Evolutionary conservation across 2,888 invertebrate species (phyloP), one percentile per base, ranked within the genome.

Genomic region (Camponotus fellah): DNA sequence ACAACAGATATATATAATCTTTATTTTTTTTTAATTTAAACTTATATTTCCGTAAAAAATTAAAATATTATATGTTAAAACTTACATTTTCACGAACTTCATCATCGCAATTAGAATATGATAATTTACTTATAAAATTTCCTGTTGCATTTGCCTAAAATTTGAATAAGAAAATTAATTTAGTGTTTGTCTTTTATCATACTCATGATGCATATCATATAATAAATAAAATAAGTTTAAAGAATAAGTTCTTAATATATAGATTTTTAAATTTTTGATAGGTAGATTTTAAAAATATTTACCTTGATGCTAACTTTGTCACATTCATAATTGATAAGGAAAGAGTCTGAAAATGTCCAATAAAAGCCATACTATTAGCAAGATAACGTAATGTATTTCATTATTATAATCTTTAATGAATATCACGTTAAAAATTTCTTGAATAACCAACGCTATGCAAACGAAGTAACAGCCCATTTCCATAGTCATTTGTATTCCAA

Each of bases 71-170:
- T 26, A 58, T 6, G 14, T 72, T 8, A 37, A 58, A 21, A 60
- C 76, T 76, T 76, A 76, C 65, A 2, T 76, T 76, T 65, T 76
- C 53, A n/a, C 17, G 26, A 65, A 53, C 26, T 53, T 53, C 37
- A 12, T 8, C 0, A 65, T 76, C 12, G n/a, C 2, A 17, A 76
- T 3, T 53, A 12, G 17, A 3, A 40, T 49, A 17, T 8, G 37
- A 58, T 26, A 76, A 34, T 53, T 9, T 26, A 53, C 53, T 76
- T 65, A 76, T 53, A 26, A 65, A 37, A n/a, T 53, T 6, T 14
- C 26, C 1, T 37, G 37, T 65, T 26, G 21, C 26, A 32, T 10
- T 65, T 65, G 65, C 76, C 76, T 76, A 65, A 76, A 65, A 53
- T 64, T 49, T 14, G 1, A 65, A 49, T 37, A n/a, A 21, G 10